These are phyloP conservation scores for Ormyrus rosae DNA, from an alignment of 2,888 invertebrate species.

Conservation along the genomic window DNA sequence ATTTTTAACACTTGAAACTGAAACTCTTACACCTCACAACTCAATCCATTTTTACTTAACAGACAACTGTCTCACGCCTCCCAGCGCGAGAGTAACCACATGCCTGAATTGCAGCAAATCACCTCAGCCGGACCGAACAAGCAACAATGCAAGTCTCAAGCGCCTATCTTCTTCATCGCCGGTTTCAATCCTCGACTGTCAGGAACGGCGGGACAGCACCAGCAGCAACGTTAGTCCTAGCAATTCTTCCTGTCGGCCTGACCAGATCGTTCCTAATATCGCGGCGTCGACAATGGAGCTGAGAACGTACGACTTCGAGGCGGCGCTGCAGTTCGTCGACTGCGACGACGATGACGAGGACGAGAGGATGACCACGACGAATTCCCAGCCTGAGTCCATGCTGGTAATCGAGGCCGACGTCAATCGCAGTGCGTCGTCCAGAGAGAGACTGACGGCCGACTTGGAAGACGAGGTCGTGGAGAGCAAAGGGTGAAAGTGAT, in stretches of 20 bases:
- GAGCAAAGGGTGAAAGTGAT: too few relatives aligned
- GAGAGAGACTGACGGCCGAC: constrained; percentile 30
- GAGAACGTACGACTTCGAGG: constrained; percentile 39
- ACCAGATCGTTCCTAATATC: background rate
- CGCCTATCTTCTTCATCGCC: constrained; percentile 5
- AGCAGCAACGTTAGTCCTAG: constrained; percentile 8
- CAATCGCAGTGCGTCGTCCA: constrained; percentile 58
- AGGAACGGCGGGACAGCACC: constrained; percentile 16
- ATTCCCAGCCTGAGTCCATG: constrained; percentile 62
- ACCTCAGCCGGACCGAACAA: background rate
- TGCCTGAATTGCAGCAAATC: constrained; percentile 22
- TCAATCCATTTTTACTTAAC: too few relatives aligned
- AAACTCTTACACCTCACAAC: too few relatives aligned
- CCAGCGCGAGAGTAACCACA: too few relatives aligned
- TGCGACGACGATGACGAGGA: constrained; percentile 43
- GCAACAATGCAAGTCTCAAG: background rate
- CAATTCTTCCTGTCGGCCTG: background rate
- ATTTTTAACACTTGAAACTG: too few relatives aligned
- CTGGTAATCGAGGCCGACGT: constrained; percentile 68
- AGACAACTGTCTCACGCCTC: too few relatives aligned
- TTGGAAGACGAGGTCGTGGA: background rate
- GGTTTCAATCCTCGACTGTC: constrained; percentile 34
- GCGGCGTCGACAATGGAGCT: constrained; percentile 8
- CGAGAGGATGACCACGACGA: constrained; percentile 34
- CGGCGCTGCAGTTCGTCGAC: constrained; percentile 38